Evolutionary conservation across 1,140 invertebrate species (phyloP).

Genomic region (Thalassaphorura encarpata): DNA sequence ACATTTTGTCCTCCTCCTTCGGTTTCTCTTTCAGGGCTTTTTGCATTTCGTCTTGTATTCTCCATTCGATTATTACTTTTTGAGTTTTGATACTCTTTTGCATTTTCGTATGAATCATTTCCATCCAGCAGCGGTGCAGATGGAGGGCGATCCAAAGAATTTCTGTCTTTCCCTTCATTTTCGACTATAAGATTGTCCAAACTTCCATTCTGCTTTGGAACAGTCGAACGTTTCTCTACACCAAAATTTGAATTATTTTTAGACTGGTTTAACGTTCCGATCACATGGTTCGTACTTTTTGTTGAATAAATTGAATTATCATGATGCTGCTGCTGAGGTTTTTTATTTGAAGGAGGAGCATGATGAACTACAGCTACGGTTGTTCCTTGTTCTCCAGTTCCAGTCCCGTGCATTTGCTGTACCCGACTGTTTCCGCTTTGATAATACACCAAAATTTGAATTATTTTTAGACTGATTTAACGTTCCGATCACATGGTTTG

Average conservation of each 20-base stretch:
- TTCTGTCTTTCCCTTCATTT: conserved; percentile 27
- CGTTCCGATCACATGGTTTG: background rate
- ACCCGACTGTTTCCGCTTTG: background rate
- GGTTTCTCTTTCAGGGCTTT: conserved; percentile 9
- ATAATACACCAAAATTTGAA: background rate
- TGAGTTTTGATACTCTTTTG: conserved; percentile 5
- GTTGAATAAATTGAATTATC: background rate
- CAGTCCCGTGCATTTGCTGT: background rate
- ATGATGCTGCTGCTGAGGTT: conserved; percentile 7
- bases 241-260: conserved; percentile 8
- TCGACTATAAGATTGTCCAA: conserved; percentile 23
- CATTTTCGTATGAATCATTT: conserved; percentile 45
- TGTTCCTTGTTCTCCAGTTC: conserved; percentile 14
- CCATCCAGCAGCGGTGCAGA: conserved; percentile 61
- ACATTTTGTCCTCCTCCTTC: conserved; percentile 5
- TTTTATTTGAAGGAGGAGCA: conserved; percentile 16
- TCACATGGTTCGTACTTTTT: background rate
- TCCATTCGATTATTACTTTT: background rate
- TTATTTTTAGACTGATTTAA: background rate
- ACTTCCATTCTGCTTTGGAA: conserved; percentile 20
- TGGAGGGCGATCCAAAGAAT: conserved; percentile 48
- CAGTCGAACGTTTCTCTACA: background rate
- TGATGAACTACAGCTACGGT: conserved; percentile 27
- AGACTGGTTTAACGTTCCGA: conserved; percentile 17
- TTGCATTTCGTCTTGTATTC: too few relatives aligned